Evolutionary conservation across 2,797 vertebrate species (phyloP).

Genomic region (Rhinichthys osculus): DNA sequence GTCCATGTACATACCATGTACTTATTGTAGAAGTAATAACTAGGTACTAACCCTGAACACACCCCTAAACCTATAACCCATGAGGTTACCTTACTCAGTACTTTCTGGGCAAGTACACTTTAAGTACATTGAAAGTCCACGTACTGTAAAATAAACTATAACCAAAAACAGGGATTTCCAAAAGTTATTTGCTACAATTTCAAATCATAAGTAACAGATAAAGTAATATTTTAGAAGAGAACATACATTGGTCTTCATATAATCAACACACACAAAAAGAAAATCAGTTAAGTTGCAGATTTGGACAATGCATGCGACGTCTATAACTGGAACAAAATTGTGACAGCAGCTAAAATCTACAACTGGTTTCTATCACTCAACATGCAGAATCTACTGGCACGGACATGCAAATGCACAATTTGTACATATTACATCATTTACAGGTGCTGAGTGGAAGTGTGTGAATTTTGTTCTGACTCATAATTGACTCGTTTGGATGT

Average conservation of each 20-base stretch:
- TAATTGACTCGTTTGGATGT: background rate
- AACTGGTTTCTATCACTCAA: conserved; percentile 28
- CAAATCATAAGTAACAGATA: background rate
- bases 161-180: background rate
- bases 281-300: conserved; percentile 8
- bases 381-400: conserved; percentile 43
- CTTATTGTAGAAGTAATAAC: too few species aligned
- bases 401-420: conserved; percentile 49
- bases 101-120: too few species aligned
- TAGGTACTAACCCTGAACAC: too few species aligned
- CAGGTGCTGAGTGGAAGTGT: conserved; percentile 23
- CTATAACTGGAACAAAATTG: background rate
- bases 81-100: too few species aligned
- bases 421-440: conserved; percentile 47
- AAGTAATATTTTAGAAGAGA: conserved; percentile 6
- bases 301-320: conserved; percentile 18
- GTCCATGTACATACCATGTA: too few species aligned
- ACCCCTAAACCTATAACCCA: too few species aligned
- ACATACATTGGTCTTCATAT: background rate
- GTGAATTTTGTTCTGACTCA: conserved; percentile 6
- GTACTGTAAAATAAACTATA: too few species aligned
- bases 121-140: too few species aligned
- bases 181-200: background rate
- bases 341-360: conserved; percentile 21
- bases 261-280: background rate